These are phyloP conservation scores for Pachyramphus minor DNA, from an alignment of 2,113 vertebrate genomes.

Conservation along the genomic window DNA sequence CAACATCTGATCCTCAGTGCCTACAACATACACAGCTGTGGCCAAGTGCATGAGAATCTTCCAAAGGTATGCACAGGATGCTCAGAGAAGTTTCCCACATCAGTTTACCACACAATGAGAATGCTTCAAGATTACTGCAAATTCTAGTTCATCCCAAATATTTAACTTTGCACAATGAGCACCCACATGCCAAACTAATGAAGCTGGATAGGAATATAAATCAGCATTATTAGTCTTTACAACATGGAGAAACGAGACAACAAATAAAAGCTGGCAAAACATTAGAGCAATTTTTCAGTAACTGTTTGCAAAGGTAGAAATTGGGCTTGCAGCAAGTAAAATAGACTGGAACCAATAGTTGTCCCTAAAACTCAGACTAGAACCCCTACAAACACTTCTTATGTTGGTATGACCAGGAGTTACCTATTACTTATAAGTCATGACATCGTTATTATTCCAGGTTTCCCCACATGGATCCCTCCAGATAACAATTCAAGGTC, in stretches of 20 bases:
- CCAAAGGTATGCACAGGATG: not conserved
- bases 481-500: not conserved
- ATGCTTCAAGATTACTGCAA: not conserved
- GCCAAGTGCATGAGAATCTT: not conserved
- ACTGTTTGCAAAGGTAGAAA: not conserved
- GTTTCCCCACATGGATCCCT: not conserved
- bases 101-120: not conserved
- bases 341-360: not conserved
- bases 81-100: not conserved
- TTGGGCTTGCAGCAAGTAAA: not conserved
- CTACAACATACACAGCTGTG: not conserved
- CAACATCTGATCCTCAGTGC: not conserved
- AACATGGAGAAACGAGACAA: not conserved
- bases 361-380: not conserved
- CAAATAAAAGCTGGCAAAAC: not conserved
- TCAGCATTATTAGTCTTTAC: not conserved
- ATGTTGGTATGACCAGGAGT: not conserved
- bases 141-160: not conserved
- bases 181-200: not conserved
- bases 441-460: not conserved
- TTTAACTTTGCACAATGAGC: not conserved
- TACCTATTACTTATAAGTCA: not conserved
- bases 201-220: not conserved
- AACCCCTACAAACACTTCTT: not conserved
- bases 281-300: not conserved